Percentiles rank a stretch among this genome's conserved stretches.
phyloP scores from a whole-genome alignment of 2,113 vertebrate species.

The Marmota flaviventris region DNA sequence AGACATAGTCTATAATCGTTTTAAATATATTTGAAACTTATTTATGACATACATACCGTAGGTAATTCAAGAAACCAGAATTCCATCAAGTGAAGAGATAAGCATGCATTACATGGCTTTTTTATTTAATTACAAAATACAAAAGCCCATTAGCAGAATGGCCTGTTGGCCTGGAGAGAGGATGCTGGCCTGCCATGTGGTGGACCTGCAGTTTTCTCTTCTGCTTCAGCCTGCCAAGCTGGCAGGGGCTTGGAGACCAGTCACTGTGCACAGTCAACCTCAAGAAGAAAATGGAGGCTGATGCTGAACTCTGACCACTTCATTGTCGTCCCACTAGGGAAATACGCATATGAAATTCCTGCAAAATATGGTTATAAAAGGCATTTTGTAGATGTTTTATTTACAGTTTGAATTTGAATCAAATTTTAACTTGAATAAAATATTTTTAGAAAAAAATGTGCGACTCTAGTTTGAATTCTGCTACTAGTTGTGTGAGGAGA shows the following conservation, averaged over 20 bases:
- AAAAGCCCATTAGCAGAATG: constrained; percentile 80
- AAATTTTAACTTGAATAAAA: constrained; percentile 19
- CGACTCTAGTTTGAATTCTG: constrained; percentile 40
- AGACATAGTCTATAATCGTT: constrained; percentile 35
- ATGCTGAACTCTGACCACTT: constrained; percentile 45
- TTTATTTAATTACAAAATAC: constrained; percentile 84
- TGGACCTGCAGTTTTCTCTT: constrained; percentile 72
- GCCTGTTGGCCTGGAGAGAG: constrained; percentile 72
- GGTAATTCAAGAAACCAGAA: constrained; percentile 69
- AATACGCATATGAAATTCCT: not conserved
- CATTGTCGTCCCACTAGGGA: not conserved
- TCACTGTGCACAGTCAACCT: not conserved
- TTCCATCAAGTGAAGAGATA: constrained; percentile 82
- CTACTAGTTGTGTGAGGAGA: constrained; percentile 18
- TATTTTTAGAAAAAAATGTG: not conserved
- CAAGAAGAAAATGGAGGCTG: constrained; percentile 14
- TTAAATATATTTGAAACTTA: constrained; percentile 66
- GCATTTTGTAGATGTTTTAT: not conserved
- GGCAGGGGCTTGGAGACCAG: constrained; percentile 54
- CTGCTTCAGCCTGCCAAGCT: constrained; percentile 70
- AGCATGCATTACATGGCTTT: constrained; percentile 70
- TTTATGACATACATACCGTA: constrained; percentile 72
- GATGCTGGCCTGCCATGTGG: constrained; percentile 74
- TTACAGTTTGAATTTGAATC: constrained; percentile 37
- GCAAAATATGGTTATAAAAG: not conserved